These are phyloP conservation scores for Hemaris fuciformis DNA, from an alignment of 2,888 invertebrate species.

Conservation along the genomic window DNA sequence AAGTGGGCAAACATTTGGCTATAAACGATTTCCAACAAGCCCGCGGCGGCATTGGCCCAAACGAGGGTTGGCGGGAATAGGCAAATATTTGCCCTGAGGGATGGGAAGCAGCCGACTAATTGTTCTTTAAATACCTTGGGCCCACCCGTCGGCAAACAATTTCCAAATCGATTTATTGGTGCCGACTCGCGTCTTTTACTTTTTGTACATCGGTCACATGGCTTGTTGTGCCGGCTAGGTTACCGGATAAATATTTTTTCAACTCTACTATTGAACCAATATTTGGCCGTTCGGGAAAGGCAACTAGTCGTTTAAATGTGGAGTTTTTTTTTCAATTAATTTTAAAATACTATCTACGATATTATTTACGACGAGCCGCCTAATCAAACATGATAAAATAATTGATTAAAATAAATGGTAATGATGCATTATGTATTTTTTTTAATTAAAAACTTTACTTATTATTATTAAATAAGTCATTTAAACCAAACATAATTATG, in stretches of 20 bases:
- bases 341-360: background rate
- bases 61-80: constrained; percentile 78
- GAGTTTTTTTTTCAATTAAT: background rate
- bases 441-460: no score
- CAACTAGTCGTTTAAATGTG: constrained; percentile 8
- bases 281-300: constrained; percentile 32
- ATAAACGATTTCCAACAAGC: constrained; percentile 68
- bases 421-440: no score
- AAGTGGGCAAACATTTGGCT: constrained; percentile 69
- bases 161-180: constrained; percentile 73
- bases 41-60: constrained; percentile 64
- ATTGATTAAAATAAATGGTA: no score
- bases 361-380: background rate
- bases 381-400: no score
- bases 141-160: constrained; percentile 74
- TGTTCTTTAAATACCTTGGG: constrained; percentile 78
- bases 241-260: constrained; percentile 58
- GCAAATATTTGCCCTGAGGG: constrained; percentile 76
- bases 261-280: constrained; percentile 39
- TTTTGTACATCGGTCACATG: constrained; percentile 47
- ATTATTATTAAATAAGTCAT: no score
- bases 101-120: constrained; percentile 77
- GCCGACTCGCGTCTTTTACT: constrained; percentile 54
- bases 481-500: no score
- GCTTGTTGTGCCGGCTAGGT: constrained; percentile 44